Conservation (phyloP, 2,113 vertebrate species). For the Crotalus horridus region DNA sequence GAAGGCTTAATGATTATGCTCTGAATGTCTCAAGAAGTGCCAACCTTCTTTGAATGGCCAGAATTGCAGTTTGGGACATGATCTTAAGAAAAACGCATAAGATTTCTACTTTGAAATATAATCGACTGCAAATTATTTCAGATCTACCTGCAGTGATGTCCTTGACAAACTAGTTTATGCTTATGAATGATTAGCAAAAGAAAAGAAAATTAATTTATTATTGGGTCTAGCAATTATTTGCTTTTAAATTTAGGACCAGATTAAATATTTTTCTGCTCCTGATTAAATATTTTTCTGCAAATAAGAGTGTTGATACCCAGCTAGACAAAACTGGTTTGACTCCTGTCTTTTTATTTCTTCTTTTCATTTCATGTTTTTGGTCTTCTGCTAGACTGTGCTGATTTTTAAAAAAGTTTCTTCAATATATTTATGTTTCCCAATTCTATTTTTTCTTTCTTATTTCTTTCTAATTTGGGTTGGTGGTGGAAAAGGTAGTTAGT, state of each 20-base stretch:
- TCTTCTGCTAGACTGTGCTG: neutral
- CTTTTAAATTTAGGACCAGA: neutral
- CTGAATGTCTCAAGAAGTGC: neutral
- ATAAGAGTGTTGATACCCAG: neutral
- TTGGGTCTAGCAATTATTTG: neutral
- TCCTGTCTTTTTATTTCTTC: neutral
- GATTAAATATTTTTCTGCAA: neutral
- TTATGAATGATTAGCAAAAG: neutral
- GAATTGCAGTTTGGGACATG: neutral
- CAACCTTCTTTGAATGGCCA: neutral
- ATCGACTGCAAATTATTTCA: neutral
- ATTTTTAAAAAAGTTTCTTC: neutral
- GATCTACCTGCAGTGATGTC: neutral
- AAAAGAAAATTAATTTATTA: neutral
- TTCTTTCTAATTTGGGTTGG: neutral
- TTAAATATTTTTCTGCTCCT: neutral
- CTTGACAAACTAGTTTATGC: neutral
- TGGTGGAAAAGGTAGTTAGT: neutral
- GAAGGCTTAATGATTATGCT: neutral
- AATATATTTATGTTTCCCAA: neutral
- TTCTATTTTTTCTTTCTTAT: neutral
- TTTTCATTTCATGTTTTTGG: neutral
- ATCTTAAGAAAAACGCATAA: neutral
- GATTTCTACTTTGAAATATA: neutral
- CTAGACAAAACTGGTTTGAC: neutral